phyloP scores from a whole-genome alignment of 2,797 vertebrate genomes.

The Diceros bicornis region DNA sequence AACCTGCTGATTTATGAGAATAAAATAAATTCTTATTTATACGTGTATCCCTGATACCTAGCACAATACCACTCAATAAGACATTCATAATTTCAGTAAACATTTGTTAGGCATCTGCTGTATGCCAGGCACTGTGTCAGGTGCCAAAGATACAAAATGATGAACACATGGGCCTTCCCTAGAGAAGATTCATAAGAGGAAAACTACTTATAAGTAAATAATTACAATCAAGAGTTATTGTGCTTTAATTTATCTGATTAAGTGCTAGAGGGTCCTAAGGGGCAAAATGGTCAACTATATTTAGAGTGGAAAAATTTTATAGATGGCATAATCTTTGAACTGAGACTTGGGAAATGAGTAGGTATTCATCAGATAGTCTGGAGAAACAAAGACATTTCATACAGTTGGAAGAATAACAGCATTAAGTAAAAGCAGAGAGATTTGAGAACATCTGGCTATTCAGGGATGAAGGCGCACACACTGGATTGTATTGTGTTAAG shows the following conservation, averaged over 20 bases:
- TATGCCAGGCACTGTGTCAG: neutral
- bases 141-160: neutral
- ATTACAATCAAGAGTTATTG: neutral
- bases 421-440: conserved; percentile 6
- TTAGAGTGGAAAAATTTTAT: neutral
- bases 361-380: neutral
- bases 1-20: neutral
- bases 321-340: neutral
- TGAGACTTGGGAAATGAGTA: neutral
- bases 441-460: neutral
- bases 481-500: neutral
- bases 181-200: neutral
- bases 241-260: neutral
- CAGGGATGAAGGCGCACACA: neutral
- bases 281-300: neutral
- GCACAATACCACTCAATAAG: neutral
- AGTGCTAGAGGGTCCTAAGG: neutral
- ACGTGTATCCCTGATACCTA: neutral
- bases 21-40: neutral
- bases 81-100: neutral
- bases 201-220: neutral
- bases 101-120: neutral
- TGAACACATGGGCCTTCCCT: neutral
- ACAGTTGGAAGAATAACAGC: neutral
- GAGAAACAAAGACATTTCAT: neutral